Evolutionary conservation across 1,140 invertebrate genomes (phyloP), one percentile per base, ranked within the genome.

Genomic region (Drosophila grimshawi): DNA sequence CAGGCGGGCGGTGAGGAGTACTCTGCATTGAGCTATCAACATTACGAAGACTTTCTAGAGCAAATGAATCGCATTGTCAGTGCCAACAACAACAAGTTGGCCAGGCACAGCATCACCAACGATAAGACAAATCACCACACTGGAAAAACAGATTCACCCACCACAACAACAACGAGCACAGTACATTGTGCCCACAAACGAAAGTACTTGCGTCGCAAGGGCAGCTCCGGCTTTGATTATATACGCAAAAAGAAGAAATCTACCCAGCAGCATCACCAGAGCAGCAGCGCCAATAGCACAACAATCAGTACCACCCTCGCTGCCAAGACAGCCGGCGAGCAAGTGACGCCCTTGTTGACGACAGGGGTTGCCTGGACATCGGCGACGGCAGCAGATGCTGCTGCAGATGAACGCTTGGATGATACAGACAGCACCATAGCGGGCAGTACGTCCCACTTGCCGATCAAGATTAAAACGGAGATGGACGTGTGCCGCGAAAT

Each of bases 401-500:
- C 49, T 35, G 66, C 74, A 6, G 73, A 89, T 43, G 85, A 88
- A 35, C 51, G 81, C 6, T 32, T 80, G 33, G 85, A 88, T 10
- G 85, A 88, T 27, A 89, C 86, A 30, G 86, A 89, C 7, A 90
- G 86, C 71, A 90, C 86, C 3, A 79, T 90, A 19, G 81, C 81
- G 0, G 81, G 86, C 49, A 88, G 85, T 51, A 78, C 59, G 35
- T 89, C 68, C 4, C 72, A 88, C 8, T 37, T 83, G 43, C 74
- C 85, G 95, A 11, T 77, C 4, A 90, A 86, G 57, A 59, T 89
- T 3, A 92, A 92, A 30, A 90, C 90, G 3, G 92, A 92, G 46
- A 94, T 96, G 77, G 96, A 97, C 93, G 96, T 97, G 69, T 95
- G 95, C 71, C 95, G 95, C 68, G 97, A 98, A 93, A 96, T 98